phyloP scores from a whole-genome alignment of 2,113 vertebrate species.

The Coregonus clupeaformis region DNA sequence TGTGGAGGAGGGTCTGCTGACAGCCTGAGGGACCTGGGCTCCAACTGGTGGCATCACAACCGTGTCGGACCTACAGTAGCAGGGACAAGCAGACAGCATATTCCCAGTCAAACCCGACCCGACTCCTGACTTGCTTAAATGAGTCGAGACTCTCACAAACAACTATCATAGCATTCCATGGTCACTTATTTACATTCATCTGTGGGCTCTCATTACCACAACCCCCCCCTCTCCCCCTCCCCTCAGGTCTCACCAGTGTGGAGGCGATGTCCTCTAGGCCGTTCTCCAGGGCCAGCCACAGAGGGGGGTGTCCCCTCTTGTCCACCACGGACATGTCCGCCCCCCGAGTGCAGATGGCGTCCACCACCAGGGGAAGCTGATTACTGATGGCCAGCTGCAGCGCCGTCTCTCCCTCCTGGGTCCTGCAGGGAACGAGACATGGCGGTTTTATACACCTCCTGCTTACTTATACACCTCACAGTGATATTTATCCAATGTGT shows the following conservation, averaged over 20 bases:
- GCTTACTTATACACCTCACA: too few species aligned
- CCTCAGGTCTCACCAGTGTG: slow-evolving; percentile 83
- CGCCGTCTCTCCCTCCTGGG: slow-evolving; percentile 90
- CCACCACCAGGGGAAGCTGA: slow-evolving; percentile 94
- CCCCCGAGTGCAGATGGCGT: slow-evolving; percentile 95
- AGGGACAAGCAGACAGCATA: too few species aligned
- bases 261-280: slow-evolving; percentile 95
- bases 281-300: slow-evolving; percentile 91
- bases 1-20: slow-evolving; percentile 90
- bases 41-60: slow-evolving; percentile 94
- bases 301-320: slow-evolving; percentile 89
- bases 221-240: not conserved
- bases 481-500: too few species aligned
- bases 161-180: too few species aligned
- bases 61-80: slow-evolving; percentile 86
- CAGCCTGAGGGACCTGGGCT: slow-evolving; percentile 87
- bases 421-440: slow-evolving; percentile 69
- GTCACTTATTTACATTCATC: not conserved
- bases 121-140: too few species aligned
- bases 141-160: too few species aligned
- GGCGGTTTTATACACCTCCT: too few species aligned
- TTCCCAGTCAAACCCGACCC: too few species aligned
- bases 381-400: slow-evolving; percentile 94
- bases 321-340: slow-evolving; percentile 96
- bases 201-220: not conserved